A percentile compares a stretch with the other conserved stretches of the same genome.
Conservation (phyloP, 2,797 vertebrate species). For the Halcyon chelicuti region DNA sequence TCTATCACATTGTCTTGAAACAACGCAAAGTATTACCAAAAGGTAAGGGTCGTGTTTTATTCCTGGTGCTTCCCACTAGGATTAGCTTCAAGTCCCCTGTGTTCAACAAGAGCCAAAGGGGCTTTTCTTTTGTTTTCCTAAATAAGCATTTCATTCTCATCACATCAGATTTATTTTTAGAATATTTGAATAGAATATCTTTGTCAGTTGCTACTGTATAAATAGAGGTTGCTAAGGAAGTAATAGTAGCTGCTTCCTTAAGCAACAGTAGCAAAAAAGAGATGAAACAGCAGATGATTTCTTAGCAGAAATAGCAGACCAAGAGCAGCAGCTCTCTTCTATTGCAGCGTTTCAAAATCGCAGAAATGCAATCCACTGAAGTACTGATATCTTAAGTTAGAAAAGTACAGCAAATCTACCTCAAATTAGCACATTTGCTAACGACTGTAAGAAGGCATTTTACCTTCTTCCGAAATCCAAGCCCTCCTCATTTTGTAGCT, state of each 20-base stretch:
- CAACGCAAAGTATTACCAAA: neutral
- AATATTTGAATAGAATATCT: slow-evolving; percentile 27
- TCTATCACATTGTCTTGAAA: neutral
- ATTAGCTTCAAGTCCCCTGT: neutral
- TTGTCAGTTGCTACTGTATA: slow-evolving; percentile 19
- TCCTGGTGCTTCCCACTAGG: neutral
- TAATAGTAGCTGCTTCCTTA: slow-evolving; percentile 33
- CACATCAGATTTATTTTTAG: slow-evolving; percentile 52
- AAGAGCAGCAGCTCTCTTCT: slow-evolving; percentile 13
- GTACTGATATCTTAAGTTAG: neutral
- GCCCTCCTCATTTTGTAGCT: neutral
- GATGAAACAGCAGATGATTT: slow-evolving; percentile 12
- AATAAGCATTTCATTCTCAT: slow-evolving; percentile 9
- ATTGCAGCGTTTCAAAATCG: neutral
- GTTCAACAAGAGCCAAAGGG: neutral
- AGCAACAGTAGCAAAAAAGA: neutral
- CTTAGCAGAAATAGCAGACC: slow-evolving; percentile 30
- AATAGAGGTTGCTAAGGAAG: slow-evolving; percentile 57
- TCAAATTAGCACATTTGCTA: neutral
- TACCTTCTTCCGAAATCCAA: neutral
- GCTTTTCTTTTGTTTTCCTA: neutral
- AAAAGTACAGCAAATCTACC: neutral
- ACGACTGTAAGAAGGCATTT: neutral
- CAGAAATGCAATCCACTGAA: neutral
- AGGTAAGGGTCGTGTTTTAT: neutral